Base-by-base conservation (phyloP, 2,113 vertebrate genomes). In the Cryptomyrus ogoouensis region DNA sequence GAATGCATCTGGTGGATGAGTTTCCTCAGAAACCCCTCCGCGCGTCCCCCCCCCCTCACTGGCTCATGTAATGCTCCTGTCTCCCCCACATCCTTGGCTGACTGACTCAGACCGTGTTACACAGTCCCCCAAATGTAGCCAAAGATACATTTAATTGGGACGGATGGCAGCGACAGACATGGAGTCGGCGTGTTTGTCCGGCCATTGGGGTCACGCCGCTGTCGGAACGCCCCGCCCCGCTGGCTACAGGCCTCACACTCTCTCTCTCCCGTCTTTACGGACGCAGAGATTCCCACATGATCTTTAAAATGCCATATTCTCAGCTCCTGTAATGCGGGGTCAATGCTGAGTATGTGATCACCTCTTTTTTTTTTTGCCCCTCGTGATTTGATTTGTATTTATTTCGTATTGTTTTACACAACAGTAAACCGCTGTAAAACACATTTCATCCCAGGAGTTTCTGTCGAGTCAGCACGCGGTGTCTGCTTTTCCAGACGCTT, bases 121-220 rank as follows among this genome's bases (percentile, higher is more conserved):
- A 56, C 56, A 84, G 42, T 80, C 31, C 83, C 83, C 83, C 47
- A 89, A 90, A 87, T 85, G 70, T 21, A 88, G 52, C 89, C 88
- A 53, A 90, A 62, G 52, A 86, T 50, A 21, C 87, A 53, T 90
- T 90, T 91, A 90, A 92, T 88, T 88, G 88, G 70, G 83, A 90
- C 88, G 85, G 74, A 90, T 90, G 70, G 74, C 53, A 90, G 83
- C 58, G 39, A 88, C 87, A 50, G 56, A 89, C 44, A 85, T 52
- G 52, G 46, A 91, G 47, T 42, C 35, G 46, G 47, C 56, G 90
- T 87, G 83, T 90, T 91, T 91, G 90, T 62, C 88, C 80, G 35
- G 77, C 27, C 70, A 77, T 5, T 77, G 70, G 9, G 24, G 62
- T 62, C 58, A 62, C 58, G n/a, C 27, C 3, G 66, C 70, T 2